These are phyloP conservation scores for Psittacula echo DNA, from an alignment of 2,797 vertebrate species.

Conservation along the genomic window DNA sequence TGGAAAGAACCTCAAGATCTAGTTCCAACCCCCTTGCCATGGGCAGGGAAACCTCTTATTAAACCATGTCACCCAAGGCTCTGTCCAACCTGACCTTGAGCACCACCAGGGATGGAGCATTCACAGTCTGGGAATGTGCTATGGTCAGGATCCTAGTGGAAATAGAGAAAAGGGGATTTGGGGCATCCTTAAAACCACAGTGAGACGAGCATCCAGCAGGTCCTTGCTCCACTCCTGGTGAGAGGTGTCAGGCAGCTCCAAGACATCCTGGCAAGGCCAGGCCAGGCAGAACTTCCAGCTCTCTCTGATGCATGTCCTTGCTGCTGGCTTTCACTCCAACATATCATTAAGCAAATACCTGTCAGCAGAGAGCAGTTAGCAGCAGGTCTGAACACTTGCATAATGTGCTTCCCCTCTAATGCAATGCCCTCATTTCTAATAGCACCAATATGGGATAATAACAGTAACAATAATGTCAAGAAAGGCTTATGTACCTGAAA, in stretches of 20 bases:
- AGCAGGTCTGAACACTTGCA: constrained; percentile 36
- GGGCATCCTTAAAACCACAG: not conserved
- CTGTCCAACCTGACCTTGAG: no score
- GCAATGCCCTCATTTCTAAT: constrained; percentile 36
- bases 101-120: no score
- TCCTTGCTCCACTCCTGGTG: not conserved
- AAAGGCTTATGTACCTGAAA: constrained; percentile 16
- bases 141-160: not conserved
- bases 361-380: constrained; percentile 62
- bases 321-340: constrained; percentile 32
- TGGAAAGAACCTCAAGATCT: no score
- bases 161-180: not conserved
- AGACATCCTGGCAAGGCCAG: not conserved
- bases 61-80: no score
- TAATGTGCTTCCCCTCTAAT: constrained; percentile 20
- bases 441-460: constrained; percentile 22
- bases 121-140: not conserved
- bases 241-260: not conserved
- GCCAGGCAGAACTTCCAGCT: not conserved
- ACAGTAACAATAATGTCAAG: constrained; percentile 28
- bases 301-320: not conserved
- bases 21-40: no score
- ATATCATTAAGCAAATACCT: constrained; percentile 50
- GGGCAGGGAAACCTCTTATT: no score
- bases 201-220: not conserved